Conservation (phyloP, 2,888 invertebrate genomes). For the Tupiocoris notatus region DNA sequence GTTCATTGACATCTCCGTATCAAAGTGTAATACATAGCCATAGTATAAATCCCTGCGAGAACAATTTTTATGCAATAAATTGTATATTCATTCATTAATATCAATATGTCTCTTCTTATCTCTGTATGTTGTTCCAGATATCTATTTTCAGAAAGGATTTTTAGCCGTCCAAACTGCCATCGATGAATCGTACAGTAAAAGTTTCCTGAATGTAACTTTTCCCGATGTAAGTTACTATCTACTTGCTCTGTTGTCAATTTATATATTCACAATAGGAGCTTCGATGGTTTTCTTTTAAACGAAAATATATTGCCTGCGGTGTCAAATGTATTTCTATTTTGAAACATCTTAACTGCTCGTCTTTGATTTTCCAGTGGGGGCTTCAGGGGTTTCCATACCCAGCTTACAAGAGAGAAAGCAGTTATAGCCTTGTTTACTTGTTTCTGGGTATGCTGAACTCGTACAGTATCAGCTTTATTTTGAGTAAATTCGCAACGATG, state of each 20-base stretch:
- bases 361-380: conserved; percentile 41
- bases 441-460: conserved; percentile 51
- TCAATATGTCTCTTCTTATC: too few relatives aligned
- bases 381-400: conserved; percentile 47
- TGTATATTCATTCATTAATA: too few relatives aligned
- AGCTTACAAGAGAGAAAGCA: conserved; percentile 35
- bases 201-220: not conserved
- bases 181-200: conserved; percentile 29
- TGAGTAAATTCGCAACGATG: conserved; percentile 7
- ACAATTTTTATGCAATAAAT: too few relatives aligned
- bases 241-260: too few relatives aligned
- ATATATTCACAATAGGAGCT: conserved; percentile 1
- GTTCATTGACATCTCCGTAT: too few relatives aligned
- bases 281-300: too few relatives aligned
- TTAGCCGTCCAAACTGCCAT: conserved; percentile 40
- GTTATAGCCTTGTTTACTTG: conserved; percentile 43
- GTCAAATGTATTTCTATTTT: too few relatives aligned
- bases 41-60: too few relatives aligned
- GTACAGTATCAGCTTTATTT: conserved; percentile 57
- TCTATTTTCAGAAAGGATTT: conserved; percentile 41
- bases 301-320: too few relatives aligned
- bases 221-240: conserved; percentile 17
- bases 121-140: conserved; percentile 40
- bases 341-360: too few relatives aligned
- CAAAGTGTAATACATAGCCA: too few relatives aligned